These are phyloP conservation scores for Pyrochroa serraticornis DNA, from an alignment of 2,888 invertebrate genomes.

Conservation along the genomic window DNA sequence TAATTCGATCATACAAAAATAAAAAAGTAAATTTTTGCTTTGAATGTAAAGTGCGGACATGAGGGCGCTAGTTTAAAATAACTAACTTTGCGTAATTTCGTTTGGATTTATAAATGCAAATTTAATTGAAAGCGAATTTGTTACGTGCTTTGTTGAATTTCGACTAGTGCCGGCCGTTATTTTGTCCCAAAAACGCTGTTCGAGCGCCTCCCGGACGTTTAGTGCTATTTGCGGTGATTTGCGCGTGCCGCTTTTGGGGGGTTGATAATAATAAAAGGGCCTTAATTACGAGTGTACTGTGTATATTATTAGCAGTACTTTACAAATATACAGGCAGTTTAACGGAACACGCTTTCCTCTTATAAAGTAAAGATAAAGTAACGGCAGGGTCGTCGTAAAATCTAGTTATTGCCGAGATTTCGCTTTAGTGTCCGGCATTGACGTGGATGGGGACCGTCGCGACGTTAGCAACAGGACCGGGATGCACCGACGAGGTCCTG, in stretches of 20 bases:
- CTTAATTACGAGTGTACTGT: slow-evolving; percentile 15
- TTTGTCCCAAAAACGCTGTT: background rate
- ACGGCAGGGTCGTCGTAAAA: slow-evolving; percentile 22
- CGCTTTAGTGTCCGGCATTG: slow-evolving; percentile 13
- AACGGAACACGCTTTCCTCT: slow-evolving; percentile 19
- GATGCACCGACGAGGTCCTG: slow-evolving; percentile 41
- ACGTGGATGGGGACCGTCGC: slow-evolving; percentile 1
- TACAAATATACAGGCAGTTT: slow-evolving; percentile 23
- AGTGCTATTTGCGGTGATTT: background rate
- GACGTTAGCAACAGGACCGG: slow-evolving; percentile 10
- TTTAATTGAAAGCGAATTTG: no score
- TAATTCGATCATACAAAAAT: no score
- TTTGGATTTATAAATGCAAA: background rate
- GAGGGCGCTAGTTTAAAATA: background rate
- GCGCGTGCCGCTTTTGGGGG: background rate
- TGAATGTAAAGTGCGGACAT: no score
- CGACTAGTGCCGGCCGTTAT: background rate
- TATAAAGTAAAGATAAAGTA: slow-evolving; percentile 18
- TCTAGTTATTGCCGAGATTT: slow-evolving; percentile 19
- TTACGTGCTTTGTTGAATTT: no score
- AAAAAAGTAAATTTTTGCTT: no score
- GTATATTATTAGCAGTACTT: slow-evolving; percentile 23
- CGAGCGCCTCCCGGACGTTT: background rate
- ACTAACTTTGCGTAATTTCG: background rate
- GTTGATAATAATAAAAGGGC: background rate